A percentile compares a stretch with the other conserved stretches of the same genome.
These are phyloP conservation scores for Tetragonisca angustula DNA, from an alignment of 2,888 invertebrate species.

Conservation along the genomic window DNA sequence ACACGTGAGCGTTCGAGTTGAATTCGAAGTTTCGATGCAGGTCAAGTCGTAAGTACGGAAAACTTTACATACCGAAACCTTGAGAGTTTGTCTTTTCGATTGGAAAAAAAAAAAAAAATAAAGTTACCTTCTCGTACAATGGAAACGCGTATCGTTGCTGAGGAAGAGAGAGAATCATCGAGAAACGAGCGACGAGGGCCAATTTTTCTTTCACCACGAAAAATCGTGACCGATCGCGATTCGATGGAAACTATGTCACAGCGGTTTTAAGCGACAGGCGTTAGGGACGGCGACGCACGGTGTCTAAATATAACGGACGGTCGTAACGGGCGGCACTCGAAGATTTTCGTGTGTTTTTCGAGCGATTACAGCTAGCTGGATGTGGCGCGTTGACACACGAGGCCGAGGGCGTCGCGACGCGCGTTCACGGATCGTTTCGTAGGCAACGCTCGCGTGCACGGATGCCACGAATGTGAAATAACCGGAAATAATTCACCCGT, in stretches of 20 bases:
- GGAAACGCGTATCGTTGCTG: too few species aligned
- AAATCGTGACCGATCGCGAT: constrained; percentile 39
- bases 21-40: too few species aligned
- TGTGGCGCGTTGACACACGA: constrained; percentile 36
- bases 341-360: constrained; percentile 69
- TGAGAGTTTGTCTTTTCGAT: too few species aligned
- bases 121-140: too few species aligned
- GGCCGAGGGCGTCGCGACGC: neutral
- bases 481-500: constrained; percentile 1
- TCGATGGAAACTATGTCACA: constrained; percentile 76
- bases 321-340: constrained; percentile 56
- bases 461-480: neutral
- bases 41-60: too few species aligned
- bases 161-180: too few species aligned
- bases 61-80: too few species aligned
- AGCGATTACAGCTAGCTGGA: constrained; percentile 20
- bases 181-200: neutral
- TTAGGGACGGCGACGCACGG: constrained; percentile 63
- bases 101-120: too few species aligned
- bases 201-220: neutral
- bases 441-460: neutral
- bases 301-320: constrained; percentile 76
- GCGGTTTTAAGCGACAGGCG: constrained; percentile 63
- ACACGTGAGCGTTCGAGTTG: too few species aligned
- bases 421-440: constrained; percentile 5